Evolutionary conservation across 2,113 vertebrate species (phyloP).

Genomic region (Poeciliopsis prolifica): DNA sequence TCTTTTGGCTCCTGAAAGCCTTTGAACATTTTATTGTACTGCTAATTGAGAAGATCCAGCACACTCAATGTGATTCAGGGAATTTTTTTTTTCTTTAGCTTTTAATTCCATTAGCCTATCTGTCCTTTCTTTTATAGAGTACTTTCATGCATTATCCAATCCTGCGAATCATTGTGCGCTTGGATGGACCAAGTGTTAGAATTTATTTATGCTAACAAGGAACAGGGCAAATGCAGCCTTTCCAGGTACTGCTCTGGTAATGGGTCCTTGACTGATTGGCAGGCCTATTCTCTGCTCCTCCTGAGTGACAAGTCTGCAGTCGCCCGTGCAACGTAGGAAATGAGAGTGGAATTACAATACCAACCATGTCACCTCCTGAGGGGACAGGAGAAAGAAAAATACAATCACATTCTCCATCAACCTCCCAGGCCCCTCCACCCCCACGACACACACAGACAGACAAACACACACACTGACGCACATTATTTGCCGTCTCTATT

Average conservation of each 20-base stretch:
- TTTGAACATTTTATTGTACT: slow-evolving; percentile 4
- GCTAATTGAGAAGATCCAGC: not conserved
- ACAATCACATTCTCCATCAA: slow-evolving; percentile 70
- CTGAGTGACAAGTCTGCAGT: slow-evolving; percentile 78
- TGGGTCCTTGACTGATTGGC: slow-evolving; percentile 78
- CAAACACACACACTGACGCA: slow-evolving; percentile 17
- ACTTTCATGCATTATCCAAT: slow-evolving; percentile 22
- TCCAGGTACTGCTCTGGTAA: slow-evolving; percentile 57
- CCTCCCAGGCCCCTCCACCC: not conserved
- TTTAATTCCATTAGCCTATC: slow-evolving; percentile 27
- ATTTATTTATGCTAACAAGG: slow-evolving; percentile 73
- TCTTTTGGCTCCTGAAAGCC: not conserved
- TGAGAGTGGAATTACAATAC: slow-evolving; percentile 83
- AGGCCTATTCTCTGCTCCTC: slow-evolving; percentile 73
- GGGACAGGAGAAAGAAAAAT: slow-evolving; percentile 75
- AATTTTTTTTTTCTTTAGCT: not conserved
- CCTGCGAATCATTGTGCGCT: slow-evolving; percentile 41
- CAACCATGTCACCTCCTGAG: slow-evolving; percentile 77
- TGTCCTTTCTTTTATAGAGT: slow-evolving; percentile 4
- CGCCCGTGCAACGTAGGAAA: slow-evolving; percentile 70
- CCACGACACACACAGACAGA: slow-evolving; percentile 1
- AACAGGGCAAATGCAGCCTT: slow-evolving; percentile 31
- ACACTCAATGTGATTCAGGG: slow-evolving; percentile 29
- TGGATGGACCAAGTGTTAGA: slow-evolving; percentile 60
- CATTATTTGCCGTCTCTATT: slow-evolving; percentile 27